Conservation (phyloP, 2,888 invertebrate genomes). For the Hermaeophaga mercurialis region DNA sequence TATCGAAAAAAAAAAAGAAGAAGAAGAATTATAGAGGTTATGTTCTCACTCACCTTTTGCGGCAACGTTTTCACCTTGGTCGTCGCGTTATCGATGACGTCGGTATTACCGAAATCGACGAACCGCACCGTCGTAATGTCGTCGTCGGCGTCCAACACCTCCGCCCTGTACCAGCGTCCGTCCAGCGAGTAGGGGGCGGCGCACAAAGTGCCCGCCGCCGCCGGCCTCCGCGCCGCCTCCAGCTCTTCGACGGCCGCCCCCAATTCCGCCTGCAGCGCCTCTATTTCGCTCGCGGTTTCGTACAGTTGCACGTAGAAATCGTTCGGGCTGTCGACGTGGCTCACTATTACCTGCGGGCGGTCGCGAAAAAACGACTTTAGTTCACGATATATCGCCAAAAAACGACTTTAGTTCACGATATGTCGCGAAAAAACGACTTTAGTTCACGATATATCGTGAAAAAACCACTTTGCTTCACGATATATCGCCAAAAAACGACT, state of each 20-base stretch:
- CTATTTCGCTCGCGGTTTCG: slow-evolving; percentile 63
- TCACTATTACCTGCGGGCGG: slow-evolving; percentile 67
- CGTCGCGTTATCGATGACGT: slow-evolving; percentile 69
- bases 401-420: too few species aligned
- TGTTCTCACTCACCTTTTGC: slow-evolving; percentile 55
- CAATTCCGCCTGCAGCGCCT: slow-evolving; percentile 67
- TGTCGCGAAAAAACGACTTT: too few species aligned
- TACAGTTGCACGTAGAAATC: slow-evolving; percentile 76
- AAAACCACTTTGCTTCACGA: too few species aligned
- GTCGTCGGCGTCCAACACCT: slow-evolving; percentile 78
- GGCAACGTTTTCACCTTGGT: slow-evolving; percentile 67
- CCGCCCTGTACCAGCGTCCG: slow-evolving; percentile 87
- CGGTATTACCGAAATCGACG: slow-evolving; percentile 80
- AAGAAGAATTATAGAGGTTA: neutral
- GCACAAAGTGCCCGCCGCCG: slow-evolving; percentile 68
- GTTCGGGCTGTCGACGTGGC: slow-evolving; percentile 76
- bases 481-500: too few species aligned
- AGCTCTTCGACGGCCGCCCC: slow-evolving; percentile 63
- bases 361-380: too few species aligned
- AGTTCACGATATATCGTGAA: too few species aligned
- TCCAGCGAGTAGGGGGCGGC: slow-evolving; percentile 83
- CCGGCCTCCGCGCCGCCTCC: slow-evolving; percentile 62
- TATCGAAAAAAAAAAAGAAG: neutral
- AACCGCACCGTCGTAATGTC: slow-evolving; percentile 79
- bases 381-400: too few species aligned